phyloP scores from a whole-genome alignment of 2,113 vertebrate genomes.

The Lamprologus tigripictilis region DNA sequence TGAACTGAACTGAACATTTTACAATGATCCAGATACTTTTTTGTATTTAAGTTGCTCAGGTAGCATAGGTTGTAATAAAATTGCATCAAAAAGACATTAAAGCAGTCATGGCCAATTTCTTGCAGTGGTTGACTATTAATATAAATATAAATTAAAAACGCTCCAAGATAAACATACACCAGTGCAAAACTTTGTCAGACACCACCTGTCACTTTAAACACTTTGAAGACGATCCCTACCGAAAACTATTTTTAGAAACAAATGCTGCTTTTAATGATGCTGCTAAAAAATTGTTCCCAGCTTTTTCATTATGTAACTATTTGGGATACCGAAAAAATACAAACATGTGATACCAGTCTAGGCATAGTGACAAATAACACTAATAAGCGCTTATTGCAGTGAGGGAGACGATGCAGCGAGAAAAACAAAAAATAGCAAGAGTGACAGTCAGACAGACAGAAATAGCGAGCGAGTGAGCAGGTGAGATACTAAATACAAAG shows the following conservation, averaged over 20 bases:
- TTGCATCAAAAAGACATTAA: not conserved
- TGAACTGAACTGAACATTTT: not conserved
- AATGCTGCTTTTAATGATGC: not conserved
- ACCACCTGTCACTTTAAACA: not conserved
- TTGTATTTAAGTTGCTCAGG: not conserved
- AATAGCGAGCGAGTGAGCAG: not conserved
- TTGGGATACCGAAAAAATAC: not conserved
- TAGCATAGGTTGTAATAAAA: not conserved
- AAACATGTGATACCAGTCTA: not conserved
- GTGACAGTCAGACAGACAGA: not conserved
- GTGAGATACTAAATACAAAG: conserved; percentile 26
- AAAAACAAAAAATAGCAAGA: not conserved
- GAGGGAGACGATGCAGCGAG: not conserved
- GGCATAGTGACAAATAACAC: not conserved
- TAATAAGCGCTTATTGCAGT: conserved; percentile 4
- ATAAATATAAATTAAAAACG: not conserved
- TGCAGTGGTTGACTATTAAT: not conserved
- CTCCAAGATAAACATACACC: not conserved
- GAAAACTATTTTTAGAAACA: not conserved
- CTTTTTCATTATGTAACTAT: not conserved
- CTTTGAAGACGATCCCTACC: not conserved
- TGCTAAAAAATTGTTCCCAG: not conserved
- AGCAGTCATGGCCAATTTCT: not conserved
- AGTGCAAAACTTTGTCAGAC: not conserved
- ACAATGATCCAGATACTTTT: not conserved